These are phyloP conservation scores for Campylomormyrus tamandua DNA, from an alignment of 2,113 vertebrate species.

Conservation along the genomic window DNA sequence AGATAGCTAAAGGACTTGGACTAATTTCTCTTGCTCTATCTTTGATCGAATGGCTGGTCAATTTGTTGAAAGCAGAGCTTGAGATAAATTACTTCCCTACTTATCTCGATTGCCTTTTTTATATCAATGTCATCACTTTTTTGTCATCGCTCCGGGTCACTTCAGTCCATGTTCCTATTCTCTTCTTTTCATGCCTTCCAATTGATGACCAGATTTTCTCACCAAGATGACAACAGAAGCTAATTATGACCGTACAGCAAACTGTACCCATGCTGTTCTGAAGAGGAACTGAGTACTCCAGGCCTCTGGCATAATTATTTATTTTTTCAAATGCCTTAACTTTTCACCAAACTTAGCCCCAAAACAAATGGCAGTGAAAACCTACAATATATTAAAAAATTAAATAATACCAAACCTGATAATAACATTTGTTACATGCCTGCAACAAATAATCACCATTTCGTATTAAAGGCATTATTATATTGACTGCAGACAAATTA, in stretches of 20 bases:
- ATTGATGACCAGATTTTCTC: not conserved
- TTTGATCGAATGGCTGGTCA: not conserved
- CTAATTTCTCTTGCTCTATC: not conserved
- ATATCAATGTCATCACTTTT: not conserved
- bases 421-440: not conserved
- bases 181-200: not conserved
- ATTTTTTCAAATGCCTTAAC: not conserved
- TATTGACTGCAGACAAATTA: not conserved
- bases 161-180: not conserved
- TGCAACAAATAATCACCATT: not conserved
- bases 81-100: not conserved
- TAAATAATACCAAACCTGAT: not conserved
- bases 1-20: not conserved
- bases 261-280: not conserved
- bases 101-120: constrained; percentile 3
- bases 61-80: not conserved
- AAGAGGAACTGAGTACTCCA: not conserved
- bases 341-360: not conserved
- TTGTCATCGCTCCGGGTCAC: not conserved
- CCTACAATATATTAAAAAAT: not conserved
- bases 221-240: not conserved
- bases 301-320: not conserved
- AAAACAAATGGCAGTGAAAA: not conserved
- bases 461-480: not conserved
- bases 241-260: not conserved